Evolutionary conservation across 2,888 invertebrate species (phyloP).

Genomic region (Platypus cylindrus): DNA sequence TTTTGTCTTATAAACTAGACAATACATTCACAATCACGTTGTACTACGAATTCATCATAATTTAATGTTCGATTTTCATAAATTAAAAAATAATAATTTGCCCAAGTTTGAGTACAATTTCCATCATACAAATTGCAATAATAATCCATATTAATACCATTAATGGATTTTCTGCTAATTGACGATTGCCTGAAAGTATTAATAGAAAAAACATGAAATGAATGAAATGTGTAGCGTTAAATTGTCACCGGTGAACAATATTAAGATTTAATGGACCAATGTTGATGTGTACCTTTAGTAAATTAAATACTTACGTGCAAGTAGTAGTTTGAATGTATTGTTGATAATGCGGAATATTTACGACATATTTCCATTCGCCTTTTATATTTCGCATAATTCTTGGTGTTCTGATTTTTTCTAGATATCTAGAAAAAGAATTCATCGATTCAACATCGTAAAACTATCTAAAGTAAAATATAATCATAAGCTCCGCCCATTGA

Average conservation of each 20-base stretch:
- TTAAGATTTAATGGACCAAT: too few relatives aligned
- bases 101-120: neutral
- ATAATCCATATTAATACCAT: too few relatives aligned
- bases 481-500: too few relatives aligned
- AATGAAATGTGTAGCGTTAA: too few relatives aligned
- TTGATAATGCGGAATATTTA: neutral
- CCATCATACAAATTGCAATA: too few relatives aligned
- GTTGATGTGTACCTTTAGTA: too few relatives aligned
- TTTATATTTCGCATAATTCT: conserved; percentile 1
- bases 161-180: too few relatives aligned
- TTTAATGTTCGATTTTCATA: neutral
- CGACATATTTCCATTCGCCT: neutral
- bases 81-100: neutral
- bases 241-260: too few relatives aligned
- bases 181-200: too few relatives aligned
- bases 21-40: neutral
- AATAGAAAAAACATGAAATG: too few relatives aligned
- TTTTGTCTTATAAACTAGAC: too few relatives aligned
- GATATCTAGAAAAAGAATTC: neutral
- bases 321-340: neutral
- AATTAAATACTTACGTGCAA: conserved; percentile 1
- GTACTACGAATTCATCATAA: neutral
- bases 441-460: too few relatives aligned
- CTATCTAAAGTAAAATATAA: neutral
- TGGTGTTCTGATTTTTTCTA: neutral